Conservation (phyloP, 2,888 invertebrate species). For the Tortricodes alternella region DNA sequence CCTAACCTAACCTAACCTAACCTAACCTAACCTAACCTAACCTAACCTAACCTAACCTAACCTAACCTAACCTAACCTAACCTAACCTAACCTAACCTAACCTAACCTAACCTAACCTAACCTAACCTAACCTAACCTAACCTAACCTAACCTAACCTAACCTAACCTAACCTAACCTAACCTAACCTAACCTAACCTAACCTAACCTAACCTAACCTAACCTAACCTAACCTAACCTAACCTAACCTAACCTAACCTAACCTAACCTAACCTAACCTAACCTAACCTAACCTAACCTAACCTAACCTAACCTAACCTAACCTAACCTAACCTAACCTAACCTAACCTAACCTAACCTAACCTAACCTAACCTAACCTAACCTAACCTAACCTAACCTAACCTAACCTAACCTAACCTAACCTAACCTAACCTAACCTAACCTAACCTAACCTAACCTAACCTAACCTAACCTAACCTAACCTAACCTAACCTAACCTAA, state of each 20-base stretch:
- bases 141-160: conserved; percentile 6
- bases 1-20: conserved; percentile 6
- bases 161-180: conserved; percentile 6
- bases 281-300: conserved; percentile 6
- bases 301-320: conserved; percentile 6
- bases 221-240: conserved; percentile 6
- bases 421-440: conserved; percentile 11
- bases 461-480: conserved; percentile 11
- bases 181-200: conserved; percentile 6
- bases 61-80: conserved; percentile 6
- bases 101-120: conserved; percentile 6
- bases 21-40: conserved; percentile 6
- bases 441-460: conserved; percentile 11
- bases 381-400: conserved; percentile 6
- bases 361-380: conserved; percentile 6
- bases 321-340: conserved; percentile 6
- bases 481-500: conserved; percentile 11
- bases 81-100: conserved; percentile 6
- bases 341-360: conserved; percentile 6
- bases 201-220: conserved; percentile 6
- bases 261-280: conserved; percentile 6
- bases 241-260: conserved; percentile 6
- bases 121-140: conserved; percentile 6
- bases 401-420: conserved; percentile 11
- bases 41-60: conserved; percentile 6